Evolutionary conservation across 2,888 invertebrate genomes (phyloP).

Genomic region (Apantesis nais): DNA sequence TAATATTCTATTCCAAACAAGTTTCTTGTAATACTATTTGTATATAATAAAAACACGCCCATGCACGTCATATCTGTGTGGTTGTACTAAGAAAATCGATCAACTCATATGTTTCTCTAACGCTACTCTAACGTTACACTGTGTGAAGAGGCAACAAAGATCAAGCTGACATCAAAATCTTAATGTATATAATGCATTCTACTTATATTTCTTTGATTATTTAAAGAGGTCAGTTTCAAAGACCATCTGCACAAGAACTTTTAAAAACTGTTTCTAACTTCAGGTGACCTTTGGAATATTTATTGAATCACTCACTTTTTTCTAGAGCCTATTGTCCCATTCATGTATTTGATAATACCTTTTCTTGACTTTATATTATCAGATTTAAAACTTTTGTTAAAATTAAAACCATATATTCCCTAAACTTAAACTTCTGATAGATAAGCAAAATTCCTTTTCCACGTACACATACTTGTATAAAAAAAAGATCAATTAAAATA

Average conservation of each 20-base stretch:
- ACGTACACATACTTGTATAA: neutral
- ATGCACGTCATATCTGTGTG: neutral
- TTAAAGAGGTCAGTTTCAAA: neutral
- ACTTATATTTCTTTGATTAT: neutral
- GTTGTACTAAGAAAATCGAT: conserved; percentile 11
- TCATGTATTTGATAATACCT: neutral
- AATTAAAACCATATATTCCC: neutral
- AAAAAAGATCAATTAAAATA: neutral
- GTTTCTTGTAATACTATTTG: conserved; percentile 5
- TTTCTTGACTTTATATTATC: neutral
- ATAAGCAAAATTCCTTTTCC: neutral
- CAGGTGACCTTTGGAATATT: neutral
- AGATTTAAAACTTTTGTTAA: neutral
- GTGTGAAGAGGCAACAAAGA: conserved; percentile 20
- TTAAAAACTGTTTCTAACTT: neutral
- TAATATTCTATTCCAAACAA: conserved; percentile 7
- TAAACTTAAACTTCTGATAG: neutral
- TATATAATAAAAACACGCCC: neutral
- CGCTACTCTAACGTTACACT: conserved; percentile 8
- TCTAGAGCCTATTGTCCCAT: neutral
- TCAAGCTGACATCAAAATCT: neutral
- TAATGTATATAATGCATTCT: neutral
- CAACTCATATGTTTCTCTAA: conserved; percentile 16
- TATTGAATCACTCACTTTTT: neutral
- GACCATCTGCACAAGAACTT: conserved; percentile 2